Percentiles rank a stretch among this genome's conserved stretches.
phyloP scores from a whole-genome alignment of 2,888 invertebrate species.

The Ormia ochracea region DNA sequence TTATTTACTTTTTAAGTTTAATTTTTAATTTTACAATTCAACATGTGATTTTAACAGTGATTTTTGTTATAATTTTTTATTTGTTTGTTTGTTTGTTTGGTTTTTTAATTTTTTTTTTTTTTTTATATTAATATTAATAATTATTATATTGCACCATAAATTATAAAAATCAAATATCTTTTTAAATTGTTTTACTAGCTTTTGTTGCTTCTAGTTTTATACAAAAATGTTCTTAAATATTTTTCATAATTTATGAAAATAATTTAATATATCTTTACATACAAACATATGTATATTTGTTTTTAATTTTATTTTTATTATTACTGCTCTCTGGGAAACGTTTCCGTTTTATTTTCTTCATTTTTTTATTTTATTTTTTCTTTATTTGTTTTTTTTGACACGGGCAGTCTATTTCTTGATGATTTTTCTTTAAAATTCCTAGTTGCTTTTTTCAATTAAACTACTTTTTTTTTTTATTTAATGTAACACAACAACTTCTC shows the following conservation, averaged over 20 bases:
- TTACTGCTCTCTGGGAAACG: conserved; percentile 61
- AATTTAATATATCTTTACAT: conserved; percentile 40
- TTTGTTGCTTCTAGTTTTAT: conserved; percentile 47
- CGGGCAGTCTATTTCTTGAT: conserved; percentile 62
- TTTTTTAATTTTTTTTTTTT: conserved; percentile 59
- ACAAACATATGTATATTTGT: conserved; percentile 12
- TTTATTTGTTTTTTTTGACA: conserved; percentile 58
- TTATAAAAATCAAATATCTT: conserved; percentile 61
- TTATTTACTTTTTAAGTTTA: conserved; percentile 19
- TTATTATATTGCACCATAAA: conserved; percentile 63
- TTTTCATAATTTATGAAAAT: conserved; percentile 66
- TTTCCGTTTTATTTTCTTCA: conserved; percentile 54
- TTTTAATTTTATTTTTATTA: conserved; percentile 39
- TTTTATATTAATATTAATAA: conserved; percentile 46
- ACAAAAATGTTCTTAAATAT: conserved; percentile 61
- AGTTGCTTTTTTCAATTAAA: conserved; percentile 47
- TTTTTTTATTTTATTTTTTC: conserved; percentile 33
- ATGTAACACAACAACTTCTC: conserved; percentile 62
- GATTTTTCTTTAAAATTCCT: conserved; percentile 51
- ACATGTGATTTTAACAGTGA: conserved; percentile 63
- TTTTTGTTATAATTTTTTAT: conserved; percentile 52
- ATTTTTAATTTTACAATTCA: conserved; percentile 67
- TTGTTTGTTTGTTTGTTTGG: conserved; percentile 38
- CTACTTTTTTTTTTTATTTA: conserved; percentile 41
- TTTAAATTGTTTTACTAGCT: conserved; percentile 64